Base-by-base conservation (phyloP, 2,797 vertebrate species). In the Myotis vivesi region DNA sequence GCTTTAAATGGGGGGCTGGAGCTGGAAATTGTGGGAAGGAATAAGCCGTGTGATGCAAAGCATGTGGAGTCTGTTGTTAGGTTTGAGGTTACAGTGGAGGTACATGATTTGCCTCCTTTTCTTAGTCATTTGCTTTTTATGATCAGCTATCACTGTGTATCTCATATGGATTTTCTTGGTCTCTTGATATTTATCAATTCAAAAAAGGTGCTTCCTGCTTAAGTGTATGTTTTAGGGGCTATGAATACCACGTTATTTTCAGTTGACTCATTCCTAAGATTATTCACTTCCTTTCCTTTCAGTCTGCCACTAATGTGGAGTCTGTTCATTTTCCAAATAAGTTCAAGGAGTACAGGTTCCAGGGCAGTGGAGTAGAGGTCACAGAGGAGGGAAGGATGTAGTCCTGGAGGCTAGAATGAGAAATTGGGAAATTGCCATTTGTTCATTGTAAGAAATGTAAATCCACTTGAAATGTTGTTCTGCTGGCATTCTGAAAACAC, bases 1-100 rank as follows among this genome's bases (percentile, higher is more conserved):
- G 79, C 84, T 93, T 83, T 93, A 82, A 94, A 66, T 91, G 90
- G 92, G 94, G 76, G 96, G 93, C n/a, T 72, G 81, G 95, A 82
- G 53, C 89, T 88, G 49, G 77, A 94, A 49, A 75, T 30, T 38
- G 55, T 68, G 71, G 53, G 83, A 91, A 79, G 76, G 91, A 83
- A 5, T 23, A 69, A 89, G 87, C 73, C 87, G 28, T 20, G 10
- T 86, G 77, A n/a, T 55, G 5, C 38, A 33, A 11, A 36, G 57
- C 57, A 46, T 5, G 15, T 53, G 89, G 80, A 44, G 5, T 28
- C 2, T 55, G 51, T 68, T n/a, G 87, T 85, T 88, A 88, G 94
- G 51, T 68, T 69, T 83, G 72, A 85, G 69, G 62, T 79, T 55
- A 28, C 81, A 3, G 4, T 72, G 77, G 55, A 68, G 46, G 57